Evolutionary conservation across 1,140 invertebrate species (phyloP), one percentile per base, ranked within the genome.

Genomic region (Cherax destructor): DNA sequence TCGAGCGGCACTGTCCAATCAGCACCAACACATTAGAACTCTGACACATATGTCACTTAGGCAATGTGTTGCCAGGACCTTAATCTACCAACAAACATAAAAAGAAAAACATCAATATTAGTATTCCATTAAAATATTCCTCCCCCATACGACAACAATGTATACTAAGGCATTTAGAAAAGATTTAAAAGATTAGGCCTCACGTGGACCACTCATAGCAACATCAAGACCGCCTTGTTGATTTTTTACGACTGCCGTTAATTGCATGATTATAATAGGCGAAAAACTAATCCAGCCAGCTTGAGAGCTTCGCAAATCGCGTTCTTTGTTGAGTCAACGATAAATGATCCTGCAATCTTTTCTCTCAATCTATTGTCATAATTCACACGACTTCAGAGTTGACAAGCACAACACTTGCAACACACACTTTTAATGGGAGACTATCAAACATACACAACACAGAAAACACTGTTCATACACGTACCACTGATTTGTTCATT

Each of bases 41-140:
- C 30, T 41, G 30, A 41, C 30, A 41, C 30, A 41, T 41, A 41
- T 2, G 30, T 41, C 30, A 41, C 30, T 2, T 41, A 41, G 30
- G 30, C 30, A 41, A 2, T 41, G 30, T 13, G 52, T 56, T 9
- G 52, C 52, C 7, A 56, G 3, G 7, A 9, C 6, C 52, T 13
- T 56, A 56, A 56, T 56, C 52, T 56, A 56, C 52, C 52, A 13
- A 7, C 52, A 56, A 56, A 56, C 78, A 80, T 56, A 24, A 80
- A 41, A 41, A 41, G 30, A 41, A 41, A 41, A 80, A 52, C 78
- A 80, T 52, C 78, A 80, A 80, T 80, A 80, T 80, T 80, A 80
- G 78, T 56, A 50, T 80, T 80, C 49, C 78, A 80, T 80, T 80
- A 80, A 56, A 80, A 80, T 24, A 52, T 56, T 50, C 78, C 47